Evolutionary conservation across 2,113 vertebrate genomes (phyloP), one percentile per base, ranked within the genome.

Genomic region (Noctilio leporinus): DNA sequence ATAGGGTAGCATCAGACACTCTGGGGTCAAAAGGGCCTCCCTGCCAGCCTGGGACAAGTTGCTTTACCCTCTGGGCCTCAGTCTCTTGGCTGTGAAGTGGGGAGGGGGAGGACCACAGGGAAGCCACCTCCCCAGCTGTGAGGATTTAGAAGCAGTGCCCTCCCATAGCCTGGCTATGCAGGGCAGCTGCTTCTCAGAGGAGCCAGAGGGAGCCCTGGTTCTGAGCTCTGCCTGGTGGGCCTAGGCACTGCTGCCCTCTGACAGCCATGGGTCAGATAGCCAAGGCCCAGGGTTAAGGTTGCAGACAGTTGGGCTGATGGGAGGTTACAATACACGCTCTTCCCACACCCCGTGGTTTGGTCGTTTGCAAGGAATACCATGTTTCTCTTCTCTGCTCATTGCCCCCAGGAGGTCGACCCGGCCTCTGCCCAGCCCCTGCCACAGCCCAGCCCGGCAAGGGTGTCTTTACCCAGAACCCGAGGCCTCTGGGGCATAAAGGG

Each of bases 211-310:
- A 22, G 67, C 19, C 17, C 26, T 0, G 10, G 47, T 12, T 28
- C 57, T 0, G 5, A 53, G 12, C 38, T 35, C 40, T 45, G 72
- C 70, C 67, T 1, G 0, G 4, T 6, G 45, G 72, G 19, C 20
- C 28, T 24, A 0, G 16, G n/a, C 45, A 14, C 14, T 0, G 17
- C 73, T 30, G 7, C n/a, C 6, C 22, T 35, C 55, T 15, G 19
- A 47, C 28, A 70, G 70, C 11, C 5, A 19, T 7, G 20, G 51
- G 72, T 45, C 82, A 38, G 78, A 33, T 26, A 33, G 10, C 53
- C 57, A 17, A 17, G 51, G 45, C 0, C 1, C 33, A 53, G 30
- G 1, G 45, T 51, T 14, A 4, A 45, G 84, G 28, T 26, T 20
- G 53, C 33, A 12, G 81, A 76, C 47, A 47, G 10, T 17, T 12